Percentiles rank a stretch among this genome's conserved stretches.
These are phyloP conservation scores for Riparia riparia DNA, from an alignment of 2,113 vertebrate genomes.

Conservation along the genomic window DNA sequence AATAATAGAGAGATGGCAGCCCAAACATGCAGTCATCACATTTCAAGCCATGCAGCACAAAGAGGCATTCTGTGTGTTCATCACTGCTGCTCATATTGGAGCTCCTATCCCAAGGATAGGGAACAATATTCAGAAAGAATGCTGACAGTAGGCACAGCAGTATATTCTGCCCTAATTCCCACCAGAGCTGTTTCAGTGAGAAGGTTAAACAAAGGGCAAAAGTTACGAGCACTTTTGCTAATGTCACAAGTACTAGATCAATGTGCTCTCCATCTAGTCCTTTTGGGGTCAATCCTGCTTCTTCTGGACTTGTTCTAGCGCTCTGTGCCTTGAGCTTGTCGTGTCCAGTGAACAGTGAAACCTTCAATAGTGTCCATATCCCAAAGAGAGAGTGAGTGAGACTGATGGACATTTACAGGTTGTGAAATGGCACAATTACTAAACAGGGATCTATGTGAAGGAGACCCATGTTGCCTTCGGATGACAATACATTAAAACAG, in stretches of 20 bases:
- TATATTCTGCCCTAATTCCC: background rate
- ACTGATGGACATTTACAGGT: background rate
- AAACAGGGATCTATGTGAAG: background rate
- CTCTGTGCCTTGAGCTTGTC: background rate
- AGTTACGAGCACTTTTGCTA: background rate
- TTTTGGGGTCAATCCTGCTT: background rate
- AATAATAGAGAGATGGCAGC: background rate
- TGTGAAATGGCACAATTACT: background rate
- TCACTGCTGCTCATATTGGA: background rate
- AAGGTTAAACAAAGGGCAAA: background rate
- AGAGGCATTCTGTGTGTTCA: background rate
- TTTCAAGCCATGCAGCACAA: background rate
- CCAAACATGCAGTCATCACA: background rate
- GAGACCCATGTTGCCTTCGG: background rate
- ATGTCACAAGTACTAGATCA: background rate
- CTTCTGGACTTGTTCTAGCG: background rate
- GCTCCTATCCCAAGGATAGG: background rate
- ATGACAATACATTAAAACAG: background rate
- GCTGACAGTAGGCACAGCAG: background rate
- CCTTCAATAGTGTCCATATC: background rate
- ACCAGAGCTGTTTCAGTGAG: background rate
- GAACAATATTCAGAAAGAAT: background rate
- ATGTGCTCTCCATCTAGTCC: background rate
- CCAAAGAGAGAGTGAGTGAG: background rate
- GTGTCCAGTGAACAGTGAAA: background rate